Percentiles rank a stretch among this genome's conserved stretches.
Evolutionary conservation across 2,888 invertebrate genomes (phyloP).

Genomic region (Drosophila siamana): DNA sequence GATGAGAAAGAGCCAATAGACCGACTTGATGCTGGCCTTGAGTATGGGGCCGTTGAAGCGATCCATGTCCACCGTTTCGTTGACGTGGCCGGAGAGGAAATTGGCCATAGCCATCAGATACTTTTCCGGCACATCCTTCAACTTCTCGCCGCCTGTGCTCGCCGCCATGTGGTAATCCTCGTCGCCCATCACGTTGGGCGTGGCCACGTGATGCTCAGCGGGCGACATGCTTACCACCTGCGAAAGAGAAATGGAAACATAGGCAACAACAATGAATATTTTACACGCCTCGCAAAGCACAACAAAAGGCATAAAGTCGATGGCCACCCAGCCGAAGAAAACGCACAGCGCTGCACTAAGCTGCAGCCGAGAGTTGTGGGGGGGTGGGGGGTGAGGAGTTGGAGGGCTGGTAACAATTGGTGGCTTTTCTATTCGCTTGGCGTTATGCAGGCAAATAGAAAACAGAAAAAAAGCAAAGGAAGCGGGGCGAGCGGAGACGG

Average conservation of each 20-base stretch:
- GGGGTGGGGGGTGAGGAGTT: background rate
- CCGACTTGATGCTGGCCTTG: constrained; percentile 86
- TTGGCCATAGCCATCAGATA: constrained; percentile 83
- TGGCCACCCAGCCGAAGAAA: background rate
- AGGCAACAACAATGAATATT: constrained; percentile 29
- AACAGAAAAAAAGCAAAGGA: background rate
- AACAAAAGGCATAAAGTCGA: constrained; percentile 29
- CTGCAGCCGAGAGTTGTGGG: no score
- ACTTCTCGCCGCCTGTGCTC: constrained; percentile 69
- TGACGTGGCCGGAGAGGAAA: constrained; percentile 80
- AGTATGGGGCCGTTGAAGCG: constrained; percentile 88
- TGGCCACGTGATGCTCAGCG: constrained; percentile 56
- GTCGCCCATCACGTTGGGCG: constrained; percentile 29
- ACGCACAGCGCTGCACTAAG: background rate
- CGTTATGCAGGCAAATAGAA: constrained; percentile 9
- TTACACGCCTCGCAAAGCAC: constrained; percentile 20
- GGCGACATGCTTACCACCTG: constrained; percentile 72
- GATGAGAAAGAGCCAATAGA: constrained; percentile 88
- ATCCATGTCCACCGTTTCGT: constrained; percentile 81
- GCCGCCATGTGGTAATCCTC: constrained; percentile 60
- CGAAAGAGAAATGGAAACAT: constrained; percentile 17
- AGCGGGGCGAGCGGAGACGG: background rate
- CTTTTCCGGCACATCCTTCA: constrained; percentile 83
- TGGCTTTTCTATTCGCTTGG: constrained; percentile 1
- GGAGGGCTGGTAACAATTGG: constrained; percentile 30